Evolutionary conservation across 2,797 vertebrate species (phyloP).

Genomic region (Thripadectes ignobilis): DNA sequence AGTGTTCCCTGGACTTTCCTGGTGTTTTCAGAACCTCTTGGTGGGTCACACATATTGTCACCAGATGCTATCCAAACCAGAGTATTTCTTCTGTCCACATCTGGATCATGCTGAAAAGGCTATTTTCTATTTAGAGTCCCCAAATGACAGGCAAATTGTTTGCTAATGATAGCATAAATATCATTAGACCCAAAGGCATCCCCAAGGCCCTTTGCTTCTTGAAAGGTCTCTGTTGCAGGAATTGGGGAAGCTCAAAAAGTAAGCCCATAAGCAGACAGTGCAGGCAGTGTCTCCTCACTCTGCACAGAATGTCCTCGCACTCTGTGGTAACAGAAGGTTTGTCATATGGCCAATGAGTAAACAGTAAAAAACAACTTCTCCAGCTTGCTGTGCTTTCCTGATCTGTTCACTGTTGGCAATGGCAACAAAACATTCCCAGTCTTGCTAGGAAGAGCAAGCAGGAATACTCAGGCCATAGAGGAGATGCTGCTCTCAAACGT

Average conservation of each 20-base stretch:
- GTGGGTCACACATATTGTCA: not conserved
- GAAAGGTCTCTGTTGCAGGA: not conserved
- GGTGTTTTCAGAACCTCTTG: not conserved
- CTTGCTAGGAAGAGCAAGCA: not conserved
- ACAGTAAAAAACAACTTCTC: not conserved
- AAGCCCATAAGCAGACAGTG: not conserved
- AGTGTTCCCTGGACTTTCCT: not conserved
- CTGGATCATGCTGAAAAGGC: not conserved
- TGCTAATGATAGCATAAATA: not conserved
- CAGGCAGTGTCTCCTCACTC: not conserved
- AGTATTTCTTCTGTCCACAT: not conserved
- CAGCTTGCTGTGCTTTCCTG: not conserved
- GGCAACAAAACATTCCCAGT: not conserved
- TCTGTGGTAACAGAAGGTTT: not conserved
- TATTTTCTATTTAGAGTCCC: not conserved
- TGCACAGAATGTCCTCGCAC: not conserved
- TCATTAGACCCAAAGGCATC: not conserved
- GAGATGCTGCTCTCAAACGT: not conserved
- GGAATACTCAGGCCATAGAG: not conserved
- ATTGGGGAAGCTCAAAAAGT: not conserved
- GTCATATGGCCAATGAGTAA: not conserved
- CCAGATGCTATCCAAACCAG: not conserved
- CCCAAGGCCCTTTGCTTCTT: not conserved
- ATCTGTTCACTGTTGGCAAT: not conserved
- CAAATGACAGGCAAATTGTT: not conserved